Percentiles rank a stretch among this genome's conserved stretches.
phyloP scores from a whole-genome alignment of 35 echinoderm and acorn worm species.

The Lytechinus variegatus region DNA sequence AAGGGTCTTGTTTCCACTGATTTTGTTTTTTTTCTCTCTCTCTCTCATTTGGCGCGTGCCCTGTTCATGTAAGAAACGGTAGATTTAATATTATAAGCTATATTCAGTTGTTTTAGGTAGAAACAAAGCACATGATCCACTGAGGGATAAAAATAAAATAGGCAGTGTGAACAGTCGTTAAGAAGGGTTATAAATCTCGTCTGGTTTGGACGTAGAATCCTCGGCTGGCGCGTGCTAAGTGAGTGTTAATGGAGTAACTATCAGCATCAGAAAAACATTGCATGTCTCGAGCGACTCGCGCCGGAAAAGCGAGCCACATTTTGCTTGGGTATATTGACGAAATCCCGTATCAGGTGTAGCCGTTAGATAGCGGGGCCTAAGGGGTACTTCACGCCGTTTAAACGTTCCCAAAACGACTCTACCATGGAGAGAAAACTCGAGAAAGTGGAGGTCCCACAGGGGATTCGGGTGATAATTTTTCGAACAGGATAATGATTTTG shows the following conservation, averaged over 20 bases:
- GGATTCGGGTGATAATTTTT: slow-evolving; percentile 20
- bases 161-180: slow-evolving; percentile 22
- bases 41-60: neutral
- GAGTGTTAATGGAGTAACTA: slow-evolving; percentile 56
- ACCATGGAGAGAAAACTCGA: neutral
- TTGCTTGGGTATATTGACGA: neutral
- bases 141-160: neutral
- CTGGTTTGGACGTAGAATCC: neutral
- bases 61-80: neutral
- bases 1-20: neutral
- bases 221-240: slow-evolving; percentile 42
- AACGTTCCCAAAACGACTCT: slow-evolving; percentile 36
- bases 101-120: neutral
- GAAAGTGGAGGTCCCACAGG: slow-evolving; percentile 6
- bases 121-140: neutral
- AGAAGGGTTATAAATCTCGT: slow-evolving; percentile 45
- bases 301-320: slow-evolving; percentile 27
- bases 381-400: slow-evolving; percentile 15
- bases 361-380: slow-evolving; percentile 7
- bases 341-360: slow-evolving; percentile 29
- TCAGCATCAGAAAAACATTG: slow-evolving; percentile 50
- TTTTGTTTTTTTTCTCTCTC: neutral
- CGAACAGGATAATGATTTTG: slow-evolving; percentile 49
- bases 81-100: neutral
- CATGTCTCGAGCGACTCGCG: slow-evolving; percentile 42